These are phyloP conservation scores for Chymomyza fuscimana DNA, from an alignment of 2,888 invertebrate species.

Conservation along the genomic window DNA sequence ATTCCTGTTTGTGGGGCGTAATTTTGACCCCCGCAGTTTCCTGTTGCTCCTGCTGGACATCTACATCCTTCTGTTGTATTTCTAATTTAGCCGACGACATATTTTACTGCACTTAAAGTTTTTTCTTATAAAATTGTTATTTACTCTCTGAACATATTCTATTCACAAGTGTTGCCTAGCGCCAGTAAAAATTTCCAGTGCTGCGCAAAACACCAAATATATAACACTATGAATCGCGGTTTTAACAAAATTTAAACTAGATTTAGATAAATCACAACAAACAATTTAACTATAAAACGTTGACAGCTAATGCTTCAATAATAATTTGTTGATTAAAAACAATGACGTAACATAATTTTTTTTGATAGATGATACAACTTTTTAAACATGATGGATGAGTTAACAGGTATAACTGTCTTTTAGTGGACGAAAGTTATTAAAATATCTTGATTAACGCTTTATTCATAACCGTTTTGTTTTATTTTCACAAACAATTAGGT, in stretches of 20 bases:
- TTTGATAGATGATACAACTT: too few relatives aligned
- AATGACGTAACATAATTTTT: too few relatives aligned
- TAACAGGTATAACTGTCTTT: too few relatives aligned
- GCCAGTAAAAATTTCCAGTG: constrained; percentile 36
- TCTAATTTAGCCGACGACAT: constrained; percentile 72
- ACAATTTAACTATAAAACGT: too few relatives aligned
- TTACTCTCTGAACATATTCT: constrained; percentile 63
- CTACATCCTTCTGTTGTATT: constrained; percentile 65
- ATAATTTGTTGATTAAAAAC: too few relatives aligned
- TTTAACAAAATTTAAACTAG: background rate
- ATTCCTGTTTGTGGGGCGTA: constrained; percentile 35
- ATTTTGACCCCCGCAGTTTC: constrained; percentile 32
- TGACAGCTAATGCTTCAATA: too few relatives aligned
- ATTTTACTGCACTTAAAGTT: constrained; percentile 53
- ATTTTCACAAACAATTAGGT: background rate
- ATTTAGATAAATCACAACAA: too few relatives aligned
- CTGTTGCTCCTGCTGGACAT: constrained; percentile 60
- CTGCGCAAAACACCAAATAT: constrained; percentile 29
- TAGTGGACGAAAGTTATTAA: too few relatives aligned
- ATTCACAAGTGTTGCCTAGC: constrained; percentile 49
- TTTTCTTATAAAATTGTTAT: constrained; percentile 51
- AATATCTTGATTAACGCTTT: too few relatives aligned
- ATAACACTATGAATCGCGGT: background rate
- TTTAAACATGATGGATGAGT: too few relatives aligned
- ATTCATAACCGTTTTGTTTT: background rate